These are phyloP conservation scores for Ceratotherium simum DNA, from an alignment of 2,113 vertebrate species.

Conservation along the genomic window DNA sequence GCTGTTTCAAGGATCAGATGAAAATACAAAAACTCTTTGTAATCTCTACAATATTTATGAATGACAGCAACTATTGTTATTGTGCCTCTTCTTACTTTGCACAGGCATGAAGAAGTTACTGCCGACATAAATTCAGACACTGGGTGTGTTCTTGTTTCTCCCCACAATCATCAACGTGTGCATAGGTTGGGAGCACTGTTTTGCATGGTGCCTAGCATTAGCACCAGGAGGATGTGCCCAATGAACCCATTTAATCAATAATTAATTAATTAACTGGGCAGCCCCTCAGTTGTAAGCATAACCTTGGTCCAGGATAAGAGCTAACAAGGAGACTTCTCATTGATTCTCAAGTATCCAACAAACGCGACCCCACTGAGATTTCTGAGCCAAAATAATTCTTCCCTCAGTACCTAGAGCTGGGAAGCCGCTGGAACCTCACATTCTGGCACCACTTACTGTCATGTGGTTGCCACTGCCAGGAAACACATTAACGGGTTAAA, in stretches of 20 bases:
- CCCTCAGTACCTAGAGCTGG: neutral
- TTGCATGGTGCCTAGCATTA: neutral
- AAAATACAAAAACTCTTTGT: neutral
- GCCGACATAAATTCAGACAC: neutral
- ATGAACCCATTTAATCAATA: neutral
- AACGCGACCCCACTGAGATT: neutral
- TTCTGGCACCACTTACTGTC: neutral
- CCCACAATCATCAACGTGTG: neutral
- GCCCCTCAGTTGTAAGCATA: neutral
- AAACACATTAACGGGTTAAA: neutral
- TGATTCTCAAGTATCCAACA: neutral
- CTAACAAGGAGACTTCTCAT: neutral
- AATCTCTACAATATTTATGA: neutral
- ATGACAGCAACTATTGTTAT: neutral
- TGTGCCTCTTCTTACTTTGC: neutral
- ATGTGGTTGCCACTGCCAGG: neutral
- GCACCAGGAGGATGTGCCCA: neutral
- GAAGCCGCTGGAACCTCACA: neutral
- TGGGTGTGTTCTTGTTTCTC: neutral
- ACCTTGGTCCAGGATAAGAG: neutral
- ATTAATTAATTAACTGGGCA: slow-evolving; percentile 26
- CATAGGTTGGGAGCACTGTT: neutral
- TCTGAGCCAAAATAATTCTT: neutral
- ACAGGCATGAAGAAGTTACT: neutral
- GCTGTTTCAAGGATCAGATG: neutral